Percentiles rank a stretch among this genome's conserved stretches.
Evolutionary conservation across 2,888 invertebrate species (phyloP).

Genomic region (Perizoma flavofasciatum): DNA sequence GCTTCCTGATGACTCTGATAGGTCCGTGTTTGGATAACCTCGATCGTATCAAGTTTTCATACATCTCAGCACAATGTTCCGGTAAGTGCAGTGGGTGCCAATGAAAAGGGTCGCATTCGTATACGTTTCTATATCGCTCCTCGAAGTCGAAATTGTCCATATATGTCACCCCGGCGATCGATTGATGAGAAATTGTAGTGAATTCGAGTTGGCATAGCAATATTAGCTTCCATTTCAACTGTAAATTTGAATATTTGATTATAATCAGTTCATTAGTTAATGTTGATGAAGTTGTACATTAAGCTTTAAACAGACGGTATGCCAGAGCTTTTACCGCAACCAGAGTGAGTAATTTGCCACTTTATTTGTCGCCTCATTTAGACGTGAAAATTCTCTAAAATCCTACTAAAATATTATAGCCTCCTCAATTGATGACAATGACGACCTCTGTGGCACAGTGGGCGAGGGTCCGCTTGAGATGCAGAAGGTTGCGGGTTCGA

Average conservation of each 20-base stretch:
- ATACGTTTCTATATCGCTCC: slow-evolving; percentile 57
- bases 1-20: slow-evolving; percentile 46
- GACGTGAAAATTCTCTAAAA: too few relatives aligned
- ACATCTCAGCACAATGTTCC: slow-evolving; percentile 61
- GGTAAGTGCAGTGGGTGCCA: slow-evolving; percentile 75
- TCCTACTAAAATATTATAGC: too few relatives aligned
- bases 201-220: slow-evolving; percentile 33
- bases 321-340: too few relatives aligned
- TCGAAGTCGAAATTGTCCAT: slow-evolving; percentile 69
- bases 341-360: too few relatives aligned
- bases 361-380: too few relatives aligned
- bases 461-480: too few relatives aligned
- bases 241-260: slow-evolving; percentile 28
- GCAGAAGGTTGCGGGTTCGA: too few relatives aligned
- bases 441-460: too few relatives aligned
- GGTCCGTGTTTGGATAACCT: slow-evolving; percentile 45
- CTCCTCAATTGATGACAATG: too few relatives aligned
- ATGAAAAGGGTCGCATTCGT: slow-evolving; percentile 70
- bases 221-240: slow-evolving; percentile 42
- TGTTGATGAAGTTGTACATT: too few relatives aligned
- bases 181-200: slow-evolving; percentile 42
- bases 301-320: too few relatives aligned
- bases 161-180: slow-evolving; percentile 70
- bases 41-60: slow-evolving; percentile 56
- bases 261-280: not conserved